Evolutionary conservation across 1,140 invertebrate species (phyloP).

Genomic region (Trachymyrmex septentrionalis): DNA sequence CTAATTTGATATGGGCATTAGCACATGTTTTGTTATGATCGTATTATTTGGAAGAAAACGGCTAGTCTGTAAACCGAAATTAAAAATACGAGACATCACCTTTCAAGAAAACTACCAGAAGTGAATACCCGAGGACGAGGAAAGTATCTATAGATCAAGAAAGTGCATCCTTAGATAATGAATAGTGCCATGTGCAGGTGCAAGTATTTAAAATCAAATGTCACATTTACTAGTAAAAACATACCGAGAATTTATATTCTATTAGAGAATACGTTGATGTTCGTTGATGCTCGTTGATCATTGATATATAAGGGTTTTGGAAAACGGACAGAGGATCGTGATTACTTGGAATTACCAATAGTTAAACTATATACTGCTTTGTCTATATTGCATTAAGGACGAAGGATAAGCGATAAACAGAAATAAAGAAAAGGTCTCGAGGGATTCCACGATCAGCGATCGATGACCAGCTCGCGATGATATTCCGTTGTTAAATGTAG

Average conservation of each 20-base stretch:
- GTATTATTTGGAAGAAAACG: background rate
- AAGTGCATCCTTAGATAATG: constrained; percentile 39
- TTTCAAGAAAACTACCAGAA: background rate
- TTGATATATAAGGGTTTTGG: constrained; percentile 29
- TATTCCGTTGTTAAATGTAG: constrained; percentile 89
- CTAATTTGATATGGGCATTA: too few species aligned
- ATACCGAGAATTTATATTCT: constrained; percentile 52
- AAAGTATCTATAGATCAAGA: constrained; percentile 4
- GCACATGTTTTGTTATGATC: background rate
- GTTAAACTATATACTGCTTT: constrained; percentile 25
- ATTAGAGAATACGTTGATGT: constrained; percentile 47
- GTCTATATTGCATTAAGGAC: constrained; percentile 22
- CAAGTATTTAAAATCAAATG: constrained; percentile 36
- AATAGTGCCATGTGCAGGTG: constrained; percentile 49
- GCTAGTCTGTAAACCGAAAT: background rate
- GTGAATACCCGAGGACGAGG: background rate
- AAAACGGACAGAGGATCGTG: constrained; percentile 9
- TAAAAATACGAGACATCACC: background rate
- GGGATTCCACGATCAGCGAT: constrained; percentile 68
- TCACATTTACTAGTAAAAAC: constrained; percentile 55
- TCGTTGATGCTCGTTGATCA: constrained; percentile 57
- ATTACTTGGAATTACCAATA: constrained; percentile 22
- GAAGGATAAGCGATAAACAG: background rate
- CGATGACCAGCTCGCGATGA: constrained; percentile 67
- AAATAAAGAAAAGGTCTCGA: constrained; percentile 43